A percentile compares a stretch with the other conserved stretches of the same genome.
These are phyloP conservation scores for Rhabdornis inornatus DNA, from an alignment of 2,113 vertebrate species.

Conservation along the genomic window DNA sequence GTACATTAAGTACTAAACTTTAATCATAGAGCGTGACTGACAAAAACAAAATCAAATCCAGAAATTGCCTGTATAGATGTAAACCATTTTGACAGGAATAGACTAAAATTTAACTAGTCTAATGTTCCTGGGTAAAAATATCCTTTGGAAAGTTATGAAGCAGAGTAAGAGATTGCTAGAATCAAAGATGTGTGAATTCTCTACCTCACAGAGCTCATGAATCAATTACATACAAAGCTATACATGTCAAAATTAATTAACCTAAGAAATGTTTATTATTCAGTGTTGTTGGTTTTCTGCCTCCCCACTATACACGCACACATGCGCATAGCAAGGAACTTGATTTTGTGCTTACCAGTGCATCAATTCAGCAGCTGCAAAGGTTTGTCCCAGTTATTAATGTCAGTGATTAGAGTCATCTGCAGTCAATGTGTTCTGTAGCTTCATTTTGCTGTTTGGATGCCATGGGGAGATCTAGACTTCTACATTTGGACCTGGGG, in stretches of 20 bases:
- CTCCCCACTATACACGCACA: accelerated
- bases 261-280: background rate
- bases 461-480: background rate
- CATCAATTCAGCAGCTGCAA: background rate
- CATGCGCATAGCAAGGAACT: background rate
- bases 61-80: background rate
- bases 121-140: background rate
- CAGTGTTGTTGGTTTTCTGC: background rate
- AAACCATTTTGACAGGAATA: background rate
- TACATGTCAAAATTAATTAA: constrained; percentile 23
- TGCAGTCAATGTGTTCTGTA: background rate
- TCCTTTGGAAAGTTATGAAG: constrained; percentile 2
- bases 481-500: background rate
- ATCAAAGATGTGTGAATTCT: constrained; percentile 14
- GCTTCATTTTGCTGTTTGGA: background rate
- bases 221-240: background rate
- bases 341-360: background rate
- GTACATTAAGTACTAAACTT: background rate
- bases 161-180: background rate
- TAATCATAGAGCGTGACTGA: background rate
- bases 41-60: background rate
- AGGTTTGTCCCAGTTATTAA: background rate
- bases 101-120: background rate
- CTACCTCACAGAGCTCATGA: background rate
- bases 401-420: background rate